These are phyloP conservation scores for Cuculus canorus DNA, from an alignment of 2,797 vertebrate species.

Conservation along the genomic window DNA sequence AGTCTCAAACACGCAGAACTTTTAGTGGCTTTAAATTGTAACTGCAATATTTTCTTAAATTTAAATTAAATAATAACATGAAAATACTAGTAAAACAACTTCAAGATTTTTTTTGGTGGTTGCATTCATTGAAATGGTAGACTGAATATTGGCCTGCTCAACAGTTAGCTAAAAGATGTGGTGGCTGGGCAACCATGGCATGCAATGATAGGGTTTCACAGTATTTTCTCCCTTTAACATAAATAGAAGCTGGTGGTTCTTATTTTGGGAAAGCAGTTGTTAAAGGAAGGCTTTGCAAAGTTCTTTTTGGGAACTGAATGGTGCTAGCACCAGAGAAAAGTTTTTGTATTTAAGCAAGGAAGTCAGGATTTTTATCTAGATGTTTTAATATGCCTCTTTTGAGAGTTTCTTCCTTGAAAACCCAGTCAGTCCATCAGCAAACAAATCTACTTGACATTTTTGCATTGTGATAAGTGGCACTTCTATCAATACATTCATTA, in stretches of 20 bases:
- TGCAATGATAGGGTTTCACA: not conserved
- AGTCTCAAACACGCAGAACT: not conserved
- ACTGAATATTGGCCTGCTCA: not conserved
- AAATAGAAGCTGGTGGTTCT: not conserved
- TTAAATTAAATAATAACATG: not conserved
- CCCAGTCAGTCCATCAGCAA: not conserved
- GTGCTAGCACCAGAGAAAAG: not conserved
- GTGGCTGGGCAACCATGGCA: not conserved
- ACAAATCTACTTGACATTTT: not conserved
- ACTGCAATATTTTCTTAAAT: not conserved
- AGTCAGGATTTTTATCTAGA: not conserved
- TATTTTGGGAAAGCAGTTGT: not conserved
- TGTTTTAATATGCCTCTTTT: not conserved
- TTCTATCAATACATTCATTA: not conserved
- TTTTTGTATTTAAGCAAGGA: not conserved
- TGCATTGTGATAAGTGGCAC: not conserved
- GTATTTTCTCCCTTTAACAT: not conserved
- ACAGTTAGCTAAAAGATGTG: not conserved
- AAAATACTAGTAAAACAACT: not conserved
- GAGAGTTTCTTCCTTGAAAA: not conserved
- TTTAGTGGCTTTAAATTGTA: not conserved
- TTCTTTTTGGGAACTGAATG: not conserved
- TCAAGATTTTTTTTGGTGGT: not conserved
- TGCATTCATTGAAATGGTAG: not conserved
- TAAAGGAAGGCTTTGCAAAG: not conserved